Base-by-base conservation (phyloP, 2,888 invertebrate species). In the Drosophila pseudotakahashii region DNA sequence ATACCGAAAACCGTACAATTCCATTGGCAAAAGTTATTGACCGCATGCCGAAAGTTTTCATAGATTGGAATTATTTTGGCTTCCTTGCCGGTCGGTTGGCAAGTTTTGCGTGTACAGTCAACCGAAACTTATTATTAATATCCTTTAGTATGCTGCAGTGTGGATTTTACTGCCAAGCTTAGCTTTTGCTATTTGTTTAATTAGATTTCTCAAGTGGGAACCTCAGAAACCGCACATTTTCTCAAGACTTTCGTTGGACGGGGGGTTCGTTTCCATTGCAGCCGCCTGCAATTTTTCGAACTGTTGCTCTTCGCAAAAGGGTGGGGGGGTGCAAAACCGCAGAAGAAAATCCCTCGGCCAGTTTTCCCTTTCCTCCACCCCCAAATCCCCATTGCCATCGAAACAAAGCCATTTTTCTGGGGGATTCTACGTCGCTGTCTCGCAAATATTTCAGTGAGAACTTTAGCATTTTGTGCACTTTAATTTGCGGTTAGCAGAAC, bases 211-310 rank as follows among this genome's bases (percentile, higher is more conserved):
- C 83, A 73, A 88, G 86, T 73, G 78, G 59, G 45, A 82, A 76
- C 88, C 88, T 55, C 89, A 83, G 66, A 60, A 83, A 88, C 88
- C 88, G 88, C 88, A 89, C 85, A 88, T 88, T 88, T 89, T 85
- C 88, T 81, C 78, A 77, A 77, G 77, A 66, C 64, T 64, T 64
- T 37, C 16, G 26, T 41, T 26, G 13, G 19, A 19, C 14, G 23
- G 19, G 32, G 7, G 7, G 16, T n/a, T n/a, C 16, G 34, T 30
- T 54, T 39, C 53, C 61, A 71, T 39, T 70, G 69, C 61, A 70
- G 42, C 53, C 68, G 48, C 45, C 45, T 68, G 68, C 68, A 68
- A 68, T 68, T 70, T 55, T 61, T 62, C 34, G 45, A 59, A 59
- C 36, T 62, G 59, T 62, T 64, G 36, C 44, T 63, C 26, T 36